Percentiles rank a stretch among this genome's conserved stretches.
Conservation (phyloP, 2,888 invertebrate genomes). For the Stratiomys singularior region DNA sequence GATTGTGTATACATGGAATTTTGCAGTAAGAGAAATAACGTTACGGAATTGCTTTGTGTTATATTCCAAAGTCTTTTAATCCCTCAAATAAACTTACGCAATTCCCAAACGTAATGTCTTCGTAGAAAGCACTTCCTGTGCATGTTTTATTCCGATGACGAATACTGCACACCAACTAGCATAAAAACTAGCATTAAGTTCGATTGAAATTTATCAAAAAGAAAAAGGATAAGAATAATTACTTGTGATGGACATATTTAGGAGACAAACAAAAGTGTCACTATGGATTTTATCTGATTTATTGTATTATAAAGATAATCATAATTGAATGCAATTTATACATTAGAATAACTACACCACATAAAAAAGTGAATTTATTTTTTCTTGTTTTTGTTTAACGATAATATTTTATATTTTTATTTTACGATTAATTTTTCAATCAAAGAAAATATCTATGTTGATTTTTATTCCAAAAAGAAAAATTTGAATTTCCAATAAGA, state of each 20-base stretch:
- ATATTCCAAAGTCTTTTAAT: constrained; percentile 19
- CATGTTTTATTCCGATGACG: constrained; percentile 24
- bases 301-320: constrained; percentile 20
- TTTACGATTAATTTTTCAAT: not conserved
- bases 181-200: constrained; percentile 8
- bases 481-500: not conserved
- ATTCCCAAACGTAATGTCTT: not conserved
- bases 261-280: constrained; percentile 10
- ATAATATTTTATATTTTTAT: constrained; percentile 31
- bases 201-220: not conserved
- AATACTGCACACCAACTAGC: constrained; percentile 18
- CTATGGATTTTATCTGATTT: constrained; percentile 14
- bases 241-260: constrained; percentile 28
- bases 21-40: too few species aligned
- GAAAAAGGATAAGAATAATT: constrained; percentile 1
- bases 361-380: constrained; percentile 32
- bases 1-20: too few species aligned
- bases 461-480: not conserved
- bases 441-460: constrained; percentile 12
- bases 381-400: constrained; percentile 26
- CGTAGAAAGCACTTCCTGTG: constrained; percentile 8
- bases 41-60: not conserved
- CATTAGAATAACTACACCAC: not conserved
- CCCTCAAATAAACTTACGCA: not conserved
- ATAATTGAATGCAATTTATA: constrained; percentile 27